Evolutionary conservation across 1,140 invertebrate species (phyloP), one percentile per base, ranked within the genome.

Genomic region (Psilanteris sp.): DNA sequence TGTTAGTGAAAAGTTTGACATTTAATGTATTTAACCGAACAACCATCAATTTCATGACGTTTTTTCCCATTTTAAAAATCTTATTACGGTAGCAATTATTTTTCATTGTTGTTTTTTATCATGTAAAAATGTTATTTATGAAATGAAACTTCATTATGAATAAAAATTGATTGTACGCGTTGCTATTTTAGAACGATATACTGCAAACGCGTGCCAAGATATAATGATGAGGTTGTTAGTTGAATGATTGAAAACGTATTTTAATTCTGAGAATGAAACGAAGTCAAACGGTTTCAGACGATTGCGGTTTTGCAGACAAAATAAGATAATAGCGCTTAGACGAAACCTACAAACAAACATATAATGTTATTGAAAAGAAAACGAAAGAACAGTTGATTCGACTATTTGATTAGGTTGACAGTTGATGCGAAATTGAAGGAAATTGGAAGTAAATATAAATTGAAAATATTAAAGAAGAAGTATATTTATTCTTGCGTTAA

Each of bases 11-110:
- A 50, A 73, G 22, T 44, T 31, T 62, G 41, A 61, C 41, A 62
- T 64, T 64, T 32, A 64, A 64, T 36, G 41, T 32, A 64, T 52
- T 64, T 64, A 64, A 52, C 46, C 34, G 34, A 50, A 50, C 59
- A 52, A 52, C 59, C 16, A 52, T 64, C 46, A 50, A 20, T 36
- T 32, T 39, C 24, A 18, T 15, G 31, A 61, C 43, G 31, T 34
- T 34, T 29, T 29, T 24, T 61, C 43, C 20, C 31, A 22, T 29
- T n/a, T 18, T 26, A 27, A 39, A 64, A 64, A 64, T 64, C 59
- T 64, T 36, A 64, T 64, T 52, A 64, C 13, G n/a, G 41, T 9
- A 20, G 55, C 55, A 46, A 61, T 46, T 46, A 32, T 61, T 44
- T 59, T 61, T 61, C 31, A 46, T 32, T n/a, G n/a, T 16, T 37